Evolutionary conservation across 2,113 vertebrate genomes (phyloP).

Genomic region (Aptenodytes forsteri): DNA sequence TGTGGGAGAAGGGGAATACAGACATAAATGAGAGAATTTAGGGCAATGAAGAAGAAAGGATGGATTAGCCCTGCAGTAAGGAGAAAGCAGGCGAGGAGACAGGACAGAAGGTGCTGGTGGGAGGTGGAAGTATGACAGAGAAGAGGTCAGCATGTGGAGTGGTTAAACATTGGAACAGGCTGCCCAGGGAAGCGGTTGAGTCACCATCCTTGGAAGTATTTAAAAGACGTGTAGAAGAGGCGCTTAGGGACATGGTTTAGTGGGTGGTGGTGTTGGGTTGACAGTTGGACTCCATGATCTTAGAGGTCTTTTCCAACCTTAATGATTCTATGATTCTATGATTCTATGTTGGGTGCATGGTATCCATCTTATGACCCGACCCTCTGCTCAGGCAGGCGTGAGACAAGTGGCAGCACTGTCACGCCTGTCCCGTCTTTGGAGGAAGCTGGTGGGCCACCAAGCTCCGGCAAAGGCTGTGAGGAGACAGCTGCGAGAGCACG

Average conservation of each 20-base stretch:
- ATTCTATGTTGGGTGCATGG: no score
- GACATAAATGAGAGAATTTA: not conserved
- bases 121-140: not conserved
- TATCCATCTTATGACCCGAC: accelerated
- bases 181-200: no score
- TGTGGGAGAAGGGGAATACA: not conserved
- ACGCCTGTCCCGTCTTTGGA: accelerated
- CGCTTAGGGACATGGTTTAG: no score
- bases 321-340: no score
- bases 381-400: accelerated
- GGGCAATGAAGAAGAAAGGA: not conserved
- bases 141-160: not conserved
- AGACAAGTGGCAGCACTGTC: accelerated
- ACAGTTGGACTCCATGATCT: no score
- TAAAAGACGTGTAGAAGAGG: no score
- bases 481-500: not conserved
- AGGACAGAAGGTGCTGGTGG: not conserved
- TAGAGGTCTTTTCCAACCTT: no score
- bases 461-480: not conserved
- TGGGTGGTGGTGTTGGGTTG: no score
- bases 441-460: not conserved
- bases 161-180: no score
- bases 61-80: not conserved
- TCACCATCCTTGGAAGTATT: no score
- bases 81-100: accelerated